phyloP scores from a whole-genome alignment of 2,113 vertebrate species.

The Onychostruthus taczanowskii region DNA sequence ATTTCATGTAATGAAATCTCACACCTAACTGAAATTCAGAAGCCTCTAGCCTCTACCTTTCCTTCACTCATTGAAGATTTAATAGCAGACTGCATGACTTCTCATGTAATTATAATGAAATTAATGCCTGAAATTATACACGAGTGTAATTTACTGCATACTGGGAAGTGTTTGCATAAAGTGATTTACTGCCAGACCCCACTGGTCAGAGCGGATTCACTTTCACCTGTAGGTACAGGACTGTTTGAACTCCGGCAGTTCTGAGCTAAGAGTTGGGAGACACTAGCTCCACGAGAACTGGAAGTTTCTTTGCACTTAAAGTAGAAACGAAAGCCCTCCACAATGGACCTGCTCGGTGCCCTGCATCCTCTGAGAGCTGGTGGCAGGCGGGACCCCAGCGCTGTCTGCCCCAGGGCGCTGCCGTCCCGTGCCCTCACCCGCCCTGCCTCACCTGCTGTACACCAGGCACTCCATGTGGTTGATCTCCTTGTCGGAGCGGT shows the following conservation, averaged over 20 bases:
- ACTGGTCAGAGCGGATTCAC: rapidly evolving
- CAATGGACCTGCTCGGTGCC: not conserved
- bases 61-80: not conserved
- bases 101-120: not conserved
- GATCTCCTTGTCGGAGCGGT: conserved; percentile 91
- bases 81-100: not conserved
- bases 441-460: conserved; percentile 84
- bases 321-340: not conserved
- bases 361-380: not conserved
- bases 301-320: not conserved
- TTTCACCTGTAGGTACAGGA: not conserved
- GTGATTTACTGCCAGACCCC: not conserved
- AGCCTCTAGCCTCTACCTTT: not conserved
- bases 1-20: not conserved
- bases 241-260: not conserved
- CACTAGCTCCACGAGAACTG: not conserved
- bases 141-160: not conserved
- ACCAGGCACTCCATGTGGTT: conserved; percentile 97
- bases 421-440: not conserved
- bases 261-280: not conserved
- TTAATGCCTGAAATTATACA: not conserved
- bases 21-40: not conserved
- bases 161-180: not conserved
- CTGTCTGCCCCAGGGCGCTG: not conserved
- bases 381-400: rapidly evolving